Conservation (phyloP, 64 coral and sea anemone species). For the Pocillopora damicornis region DNA sequence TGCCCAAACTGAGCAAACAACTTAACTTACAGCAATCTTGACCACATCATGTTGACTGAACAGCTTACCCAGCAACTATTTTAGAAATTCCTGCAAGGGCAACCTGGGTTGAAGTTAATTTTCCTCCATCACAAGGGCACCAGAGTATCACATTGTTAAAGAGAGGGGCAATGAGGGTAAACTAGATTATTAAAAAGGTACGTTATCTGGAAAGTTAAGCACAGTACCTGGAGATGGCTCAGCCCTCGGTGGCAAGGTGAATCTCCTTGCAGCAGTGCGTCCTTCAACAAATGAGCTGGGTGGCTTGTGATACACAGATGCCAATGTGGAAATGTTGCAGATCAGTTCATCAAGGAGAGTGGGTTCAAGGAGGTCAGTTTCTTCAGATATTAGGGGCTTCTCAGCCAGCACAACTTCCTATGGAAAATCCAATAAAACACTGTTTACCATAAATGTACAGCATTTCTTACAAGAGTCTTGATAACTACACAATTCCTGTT, state of each 20-base stretch:
- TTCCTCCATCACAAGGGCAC: too few relatives aligned
- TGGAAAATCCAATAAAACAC: not conserved
- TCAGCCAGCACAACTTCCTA: conserved; percentile 98
- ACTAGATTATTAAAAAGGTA: not conserved
- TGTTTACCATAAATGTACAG: too few relatives aligned
- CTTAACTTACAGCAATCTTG: too few relatives aligned
- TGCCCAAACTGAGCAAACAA: too few relatives aligned
- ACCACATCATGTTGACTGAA: too few relatives aligned
- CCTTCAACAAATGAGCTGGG: conserved; percentile 99
- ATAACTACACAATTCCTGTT: not conserved
- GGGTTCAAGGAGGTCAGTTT: conserved; percentile 91
- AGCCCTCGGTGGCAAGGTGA: conserved; percentile 86
- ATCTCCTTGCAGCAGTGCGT: conserved; percentile 90
- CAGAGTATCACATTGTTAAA: too few relatives aligned
- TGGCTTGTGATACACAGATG: conserved; percentile 98
- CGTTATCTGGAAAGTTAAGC: not conserved
- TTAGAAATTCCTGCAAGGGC: too few relatives aligned
- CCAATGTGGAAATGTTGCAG: conserved; percentile 95
- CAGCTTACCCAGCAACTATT: too few relatives aligned
- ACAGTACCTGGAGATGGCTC: conserved; percentile 79
- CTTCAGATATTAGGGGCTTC: conserved; percentile 97
- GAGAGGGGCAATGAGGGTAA: too few relatives aligned
- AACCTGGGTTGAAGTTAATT: too few relatives aligned
- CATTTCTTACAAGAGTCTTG: not conserved
- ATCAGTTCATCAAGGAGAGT: conserved; percentile 95